Percentiles rank a stretch among this genome's conserved stretches.
phyloP scores from a whole-genome alignment of 2,113 vertebrate genomes.

The Girardinichthys multiradiatus region DNA sequence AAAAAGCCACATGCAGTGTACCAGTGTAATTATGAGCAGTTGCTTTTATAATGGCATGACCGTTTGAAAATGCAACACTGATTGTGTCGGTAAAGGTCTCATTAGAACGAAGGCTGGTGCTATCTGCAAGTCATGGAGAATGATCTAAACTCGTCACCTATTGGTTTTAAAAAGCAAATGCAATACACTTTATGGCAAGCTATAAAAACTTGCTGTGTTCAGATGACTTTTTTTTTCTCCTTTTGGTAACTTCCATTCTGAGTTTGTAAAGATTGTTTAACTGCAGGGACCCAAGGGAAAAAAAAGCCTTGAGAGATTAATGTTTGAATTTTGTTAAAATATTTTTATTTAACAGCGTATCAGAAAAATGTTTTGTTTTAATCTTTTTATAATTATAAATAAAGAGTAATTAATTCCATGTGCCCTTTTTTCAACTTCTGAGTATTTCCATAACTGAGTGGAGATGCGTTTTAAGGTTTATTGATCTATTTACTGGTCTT shows the following conservation, averaged over 20 bases:
- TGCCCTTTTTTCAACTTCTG: neutral
- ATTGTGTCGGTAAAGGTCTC: neutral
- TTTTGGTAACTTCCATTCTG: neutral
- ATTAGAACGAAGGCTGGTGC: neutral
- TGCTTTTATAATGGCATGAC: neutral
- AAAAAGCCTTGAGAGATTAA: too few relatives aligned
- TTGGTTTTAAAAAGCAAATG: neutral
- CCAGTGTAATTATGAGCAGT: neutral
- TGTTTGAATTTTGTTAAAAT: neutral
- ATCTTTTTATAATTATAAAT: slow-evolving; percentile 19
- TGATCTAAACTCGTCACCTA: neutral
- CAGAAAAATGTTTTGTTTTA: neutral
- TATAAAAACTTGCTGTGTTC: neutral
- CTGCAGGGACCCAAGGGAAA: too few relatives aligned
- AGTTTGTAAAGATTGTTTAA: too few relatives aligned
- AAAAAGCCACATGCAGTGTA: neutral
- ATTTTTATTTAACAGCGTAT: neutral
- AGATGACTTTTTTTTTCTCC: neutral
- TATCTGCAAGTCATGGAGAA: neutral
- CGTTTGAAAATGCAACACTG: neutral
- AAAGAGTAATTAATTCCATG: slow-evolving; percentile 20
- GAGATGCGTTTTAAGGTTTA: too few relatives aligned
- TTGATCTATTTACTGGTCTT: neutral
- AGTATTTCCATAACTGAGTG: neutral
- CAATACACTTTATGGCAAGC: neutral